Conservation (phyloP, 2,797 vertebrate genomes). For the Cheirogaleus major region DNA sequence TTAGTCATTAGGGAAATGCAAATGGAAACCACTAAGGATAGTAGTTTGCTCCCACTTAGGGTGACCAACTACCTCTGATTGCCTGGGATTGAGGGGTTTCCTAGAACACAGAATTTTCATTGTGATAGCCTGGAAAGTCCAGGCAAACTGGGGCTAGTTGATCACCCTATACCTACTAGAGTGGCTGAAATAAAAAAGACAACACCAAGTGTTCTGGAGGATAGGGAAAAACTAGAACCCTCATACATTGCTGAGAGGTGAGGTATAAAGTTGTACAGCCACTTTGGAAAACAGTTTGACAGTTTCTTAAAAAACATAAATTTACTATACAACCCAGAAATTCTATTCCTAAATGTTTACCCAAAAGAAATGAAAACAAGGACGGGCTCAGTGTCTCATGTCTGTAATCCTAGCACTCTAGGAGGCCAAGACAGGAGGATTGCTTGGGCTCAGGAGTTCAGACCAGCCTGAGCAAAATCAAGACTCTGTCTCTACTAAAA, state of each 20-base stretch:
- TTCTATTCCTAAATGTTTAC: not conserved
- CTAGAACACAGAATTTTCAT: not conserved
- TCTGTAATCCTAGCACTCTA: too few species aligned
- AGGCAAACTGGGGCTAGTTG: not conserved
- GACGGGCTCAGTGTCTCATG: too few species aligned
- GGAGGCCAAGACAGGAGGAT: too few species aligned
- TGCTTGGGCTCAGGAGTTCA: too few species aligned
- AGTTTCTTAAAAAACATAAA: not conserved
- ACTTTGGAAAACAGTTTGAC: not conserved
- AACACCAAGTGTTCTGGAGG: not conserved
- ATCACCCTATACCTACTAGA: not conserved
- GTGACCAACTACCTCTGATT: not conserved
- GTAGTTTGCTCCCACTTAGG: not conserved
- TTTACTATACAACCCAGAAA: not conserved
- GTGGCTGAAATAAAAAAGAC: not conserved
- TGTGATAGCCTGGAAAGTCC: not conserved
- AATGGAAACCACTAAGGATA: not conserved
- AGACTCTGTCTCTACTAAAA: too few species aligned
- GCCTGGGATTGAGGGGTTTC: not conserved
- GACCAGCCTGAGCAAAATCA: too few species aligned
- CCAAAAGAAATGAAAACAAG: not conserved
- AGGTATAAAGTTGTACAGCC: not conserved
- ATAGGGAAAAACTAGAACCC: not conserved
- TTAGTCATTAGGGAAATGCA: constrained; percentile 8
- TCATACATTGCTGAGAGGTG: not conserved